These are phyloP conservation scores for Paraescarpia echinospica DNA, from an alignment of 1,140 invertebrate genomes.

Conservation along the genomic window DNA sequence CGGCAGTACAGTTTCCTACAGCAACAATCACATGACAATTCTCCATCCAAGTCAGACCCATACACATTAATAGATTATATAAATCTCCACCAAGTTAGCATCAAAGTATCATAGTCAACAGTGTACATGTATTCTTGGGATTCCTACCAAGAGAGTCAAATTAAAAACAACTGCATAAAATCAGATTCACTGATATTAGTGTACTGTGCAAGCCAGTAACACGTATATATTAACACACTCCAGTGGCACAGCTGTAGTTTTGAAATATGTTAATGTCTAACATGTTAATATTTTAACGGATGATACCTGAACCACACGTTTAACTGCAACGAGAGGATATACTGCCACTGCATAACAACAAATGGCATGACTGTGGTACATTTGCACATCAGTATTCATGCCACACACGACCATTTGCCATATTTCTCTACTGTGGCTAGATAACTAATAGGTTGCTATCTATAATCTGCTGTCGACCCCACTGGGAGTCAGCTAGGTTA, in stretches of 20 bases:
- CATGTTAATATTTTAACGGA: not conserved
- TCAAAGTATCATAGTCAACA: not conserved
- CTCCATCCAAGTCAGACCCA: not conserved
- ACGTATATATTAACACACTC: not conserved
- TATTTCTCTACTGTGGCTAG: too few species aligned
- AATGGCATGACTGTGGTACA: not conserved
- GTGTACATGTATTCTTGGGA: not conserved
- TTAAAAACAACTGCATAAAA: not conserved
- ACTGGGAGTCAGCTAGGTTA: too few species aligned
- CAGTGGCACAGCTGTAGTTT: not conserved
- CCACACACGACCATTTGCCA: too few species aligned
- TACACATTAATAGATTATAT: not conserved
- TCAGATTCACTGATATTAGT: not conserved
- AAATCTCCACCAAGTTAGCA: not conserved
- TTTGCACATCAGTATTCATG: too few species aligned
- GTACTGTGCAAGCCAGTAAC: not conserved
- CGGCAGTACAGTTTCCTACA: not conserved
- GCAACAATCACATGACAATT: not conserved
- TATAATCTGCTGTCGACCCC: too few species aligned
- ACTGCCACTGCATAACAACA: not conserved
- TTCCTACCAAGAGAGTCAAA: not conserved
- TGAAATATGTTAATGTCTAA: not conserved
- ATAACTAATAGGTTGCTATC: too few species aligned
- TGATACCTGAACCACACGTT: not conserved
- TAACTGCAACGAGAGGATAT: not conserved